Percentiles rank a stretch among this genome's conserved stretches.
Evolutionary conservation across 2,888 invertebrate species (phyloP).

Genomic region (Oligia latruncula): DNA sequence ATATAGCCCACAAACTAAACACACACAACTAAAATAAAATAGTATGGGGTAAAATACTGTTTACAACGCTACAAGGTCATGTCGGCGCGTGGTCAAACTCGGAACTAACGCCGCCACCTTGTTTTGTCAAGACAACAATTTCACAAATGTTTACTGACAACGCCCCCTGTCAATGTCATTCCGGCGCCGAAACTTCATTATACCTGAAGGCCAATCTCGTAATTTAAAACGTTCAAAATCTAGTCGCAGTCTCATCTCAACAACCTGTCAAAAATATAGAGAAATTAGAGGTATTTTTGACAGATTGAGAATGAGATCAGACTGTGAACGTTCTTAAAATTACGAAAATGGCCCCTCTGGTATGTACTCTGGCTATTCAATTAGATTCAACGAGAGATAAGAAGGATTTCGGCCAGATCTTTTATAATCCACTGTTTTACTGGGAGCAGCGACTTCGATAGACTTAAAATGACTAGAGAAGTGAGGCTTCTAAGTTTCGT

Average conservation of each 20-base stretch:
- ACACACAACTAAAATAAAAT: neutral
- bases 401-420: neutral
- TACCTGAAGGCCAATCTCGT: too few relatives aligned
- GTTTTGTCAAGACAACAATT: neutral
- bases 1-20: neutral
- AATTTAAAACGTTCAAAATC: too few relatives aligned
- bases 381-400: neutral
- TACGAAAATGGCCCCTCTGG: too few relatives aligned
- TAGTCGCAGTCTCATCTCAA: too few relatives aligned
- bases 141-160: neutral
- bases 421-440: neutral
- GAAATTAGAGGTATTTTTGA: too few relatives aligned
- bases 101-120: neutral
- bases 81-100: neutral
- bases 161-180: neutral
- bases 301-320: too few relatives aligned
- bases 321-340: too few relatives aligned
- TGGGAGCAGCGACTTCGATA: neutral
- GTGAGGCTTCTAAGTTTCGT: slow-evolving; percentile 27
- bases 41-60: neutral
- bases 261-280: too few relatives aligned
- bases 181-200: neutral
- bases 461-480: neutral
- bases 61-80: neutral
- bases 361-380: neutral